phyloP scores from a whole-genome alignment of 2,888 invertebrate genomes.

The Drosophila infuscata region DNA sequence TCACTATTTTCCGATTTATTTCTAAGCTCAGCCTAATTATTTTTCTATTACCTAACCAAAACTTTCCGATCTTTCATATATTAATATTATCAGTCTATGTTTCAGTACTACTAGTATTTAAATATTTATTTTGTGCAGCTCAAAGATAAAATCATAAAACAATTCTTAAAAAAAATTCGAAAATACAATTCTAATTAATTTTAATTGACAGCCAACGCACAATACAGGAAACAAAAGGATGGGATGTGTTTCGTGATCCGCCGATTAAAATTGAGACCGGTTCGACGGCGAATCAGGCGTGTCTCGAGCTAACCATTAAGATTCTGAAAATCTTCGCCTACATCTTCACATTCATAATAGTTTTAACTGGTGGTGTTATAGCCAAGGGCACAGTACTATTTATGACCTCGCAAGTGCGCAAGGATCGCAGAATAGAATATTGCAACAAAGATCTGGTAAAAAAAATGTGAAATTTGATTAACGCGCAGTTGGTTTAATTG shows the following conservation, averaged over 20 bases:
- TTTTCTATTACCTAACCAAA: not conserved
- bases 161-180: not conserved
- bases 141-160: not conserved
- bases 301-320: conserved; percentile 93
- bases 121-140: no score
- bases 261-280: conserved; percentile 95
- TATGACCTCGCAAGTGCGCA: conserved; percentile 95
- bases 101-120: not conserved
- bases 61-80: not conserved
- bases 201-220: conserved; percentile 89
- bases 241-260: conserved; percentile 98
- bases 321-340: conserved; percentile 94
- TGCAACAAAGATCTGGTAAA: conserved; percentile 94
- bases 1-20: not conserved
- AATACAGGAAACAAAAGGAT: conserved; percentile 95
- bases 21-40: not conserved
- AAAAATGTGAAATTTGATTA: not conserved
- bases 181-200: not conserved
- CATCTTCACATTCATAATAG: conserved; percentile 93
- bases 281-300: conserved; percentile 94
- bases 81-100: not conserved
- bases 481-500: not conserved
- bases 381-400: conserved; percentile 95
- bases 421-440: conserved; percentile 91
- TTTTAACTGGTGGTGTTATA: conserved; percentile 93